phyloP scores from a whole-genome alignment of 2,113 vertebrate genomes.

The Chionomys nivalis region DNA sequence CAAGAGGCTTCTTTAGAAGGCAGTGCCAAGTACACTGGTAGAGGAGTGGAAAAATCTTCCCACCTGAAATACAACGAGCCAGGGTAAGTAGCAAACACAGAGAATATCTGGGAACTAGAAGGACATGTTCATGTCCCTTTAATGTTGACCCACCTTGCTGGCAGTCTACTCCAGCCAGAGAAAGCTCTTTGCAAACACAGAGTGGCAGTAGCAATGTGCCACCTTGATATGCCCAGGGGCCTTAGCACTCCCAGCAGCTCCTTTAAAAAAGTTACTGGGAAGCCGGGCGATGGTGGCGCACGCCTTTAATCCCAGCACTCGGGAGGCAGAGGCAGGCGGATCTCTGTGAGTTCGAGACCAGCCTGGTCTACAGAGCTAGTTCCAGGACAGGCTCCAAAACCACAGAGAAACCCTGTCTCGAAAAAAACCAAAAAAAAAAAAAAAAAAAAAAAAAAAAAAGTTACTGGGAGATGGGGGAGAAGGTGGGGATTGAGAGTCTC shows the following conservation, averaged over 20 bases:
- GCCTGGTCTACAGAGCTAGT: too few species aligned
- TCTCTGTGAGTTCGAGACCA: too few species aligned
- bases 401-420: too few species aligned
- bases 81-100: background rate
- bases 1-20: background rate
- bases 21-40: background rate
- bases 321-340: too few species aligned
- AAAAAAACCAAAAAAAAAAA: too few species aligned
- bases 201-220: background rate
- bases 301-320: too few species aligned
- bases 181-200: background rate
- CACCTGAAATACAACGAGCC: background rate
- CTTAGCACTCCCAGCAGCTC: background rate
- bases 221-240: background rate
- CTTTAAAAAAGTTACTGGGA: background rate
- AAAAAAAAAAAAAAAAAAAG: too few species aligned
- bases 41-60: background rate
- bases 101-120: background rate
- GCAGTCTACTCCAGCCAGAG: background rate
- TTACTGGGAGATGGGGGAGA: background rate
- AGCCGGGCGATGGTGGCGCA: too few species aligned
- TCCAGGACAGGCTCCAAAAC: too few species aligned
- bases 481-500: background rate
- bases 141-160: too few species aligned
- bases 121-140: background rate